Conservation (phyloP, 2,113 vertebrate genomes). For the Asarcornis scutulata region DNA sequence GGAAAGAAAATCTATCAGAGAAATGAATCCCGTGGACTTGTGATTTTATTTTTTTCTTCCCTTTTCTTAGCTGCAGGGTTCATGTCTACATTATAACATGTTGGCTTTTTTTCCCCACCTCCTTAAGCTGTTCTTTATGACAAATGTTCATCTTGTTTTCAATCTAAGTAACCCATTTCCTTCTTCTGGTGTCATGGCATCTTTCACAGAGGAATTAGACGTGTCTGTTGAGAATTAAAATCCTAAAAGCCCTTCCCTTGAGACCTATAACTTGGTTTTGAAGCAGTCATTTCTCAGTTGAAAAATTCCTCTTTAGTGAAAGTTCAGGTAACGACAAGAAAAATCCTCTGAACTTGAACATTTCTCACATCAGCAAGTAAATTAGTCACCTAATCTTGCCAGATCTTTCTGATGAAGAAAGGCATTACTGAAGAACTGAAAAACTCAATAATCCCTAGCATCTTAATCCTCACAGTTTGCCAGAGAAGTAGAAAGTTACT, state of each 20-base stretch:
- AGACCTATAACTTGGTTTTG: background rate
- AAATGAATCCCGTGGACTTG: background rate
- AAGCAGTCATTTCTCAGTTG: background rate
- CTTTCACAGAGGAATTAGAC: constrained; percentile 28
- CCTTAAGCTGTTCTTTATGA: background rate
- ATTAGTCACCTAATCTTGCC: constrained; percentile 54
- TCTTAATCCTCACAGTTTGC: constrained; percentile 38
- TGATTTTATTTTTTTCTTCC: background rate
- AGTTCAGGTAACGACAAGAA: constrained; percentile 59
- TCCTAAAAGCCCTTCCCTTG: background rate
- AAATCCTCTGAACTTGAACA: constrained; percentile 3
- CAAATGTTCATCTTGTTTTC: constrained; percentile 23
- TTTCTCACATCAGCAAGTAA: constrained; percentile 48
- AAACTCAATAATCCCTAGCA: background rate
- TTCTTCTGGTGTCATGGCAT: background rate
- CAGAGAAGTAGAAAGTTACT: constrained; percentile 9
- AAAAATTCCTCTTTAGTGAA: constrained; percentile 2
- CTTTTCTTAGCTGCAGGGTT: background rate
- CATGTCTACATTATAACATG: background rate
- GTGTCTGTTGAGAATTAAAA: constrained; percentile 39
- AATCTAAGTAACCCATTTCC: background rate
- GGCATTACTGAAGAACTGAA: background rate
- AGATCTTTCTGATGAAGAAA: constrained; percentile 33
- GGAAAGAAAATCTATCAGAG: constrained; percentile 15
- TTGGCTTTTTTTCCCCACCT: background rate